Base-by-base conservation (phyloP, 2,113 vertebrate genomes). In the Tauraco erythrolophus region DNA sequence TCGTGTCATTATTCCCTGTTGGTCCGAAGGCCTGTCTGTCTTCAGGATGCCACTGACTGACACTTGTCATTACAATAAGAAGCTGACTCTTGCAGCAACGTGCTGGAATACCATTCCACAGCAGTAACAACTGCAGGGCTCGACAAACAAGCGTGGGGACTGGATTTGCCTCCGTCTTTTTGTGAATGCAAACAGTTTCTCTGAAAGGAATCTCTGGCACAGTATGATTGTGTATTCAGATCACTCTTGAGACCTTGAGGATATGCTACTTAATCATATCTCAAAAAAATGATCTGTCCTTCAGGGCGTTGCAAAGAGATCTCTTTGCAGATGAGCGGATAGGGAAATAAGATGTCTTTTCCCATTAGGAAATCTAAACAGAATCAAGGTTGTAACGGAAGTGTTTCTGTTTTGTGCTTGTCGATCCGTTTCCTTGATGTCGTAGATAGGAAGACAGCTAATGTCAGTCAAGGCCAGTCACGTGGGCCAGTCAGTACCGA, bases 401-500 rank as follows among this genome's bases (percentile, higher is more conserved):
- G 6, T 27, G 15, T 25, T 82, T 53, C 61, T 83, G 28, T 1
- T 90, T 64, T 58, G 15, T 58, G 25, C 24, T 41, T 71, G 31
- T 37, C 71, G 85, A 79, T 94, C 30, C 13, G 35, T 88, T 95
- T 92, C 75, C 75, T 80, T 88, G 58, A 48, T 91, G 60, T 19
- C 61, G 50, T 15, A 68, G 61, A 28, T 58, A 39, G 43, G 66
- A 82, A 22, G 39, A 69, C 79, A 83, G 35, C 11, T 71, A 21
- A 56, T 17, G 7, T 64, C 70, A 78, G 70, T 25, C 43, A n/a
- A 28, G 45, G 45, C 30, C 50, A n/a, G 35, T 69, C 78, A 24
- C 37, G 48, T 72, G 62, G 24, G 23, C 27, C 75, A 75, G 41
- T 85, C 79, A 53, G 23, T 56, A 37, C 57, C 2, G 9, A 76